phyloP scores from a whole-genome alignment of 2,888 invertebrate genomes.

The Timandra comae region DNA sequence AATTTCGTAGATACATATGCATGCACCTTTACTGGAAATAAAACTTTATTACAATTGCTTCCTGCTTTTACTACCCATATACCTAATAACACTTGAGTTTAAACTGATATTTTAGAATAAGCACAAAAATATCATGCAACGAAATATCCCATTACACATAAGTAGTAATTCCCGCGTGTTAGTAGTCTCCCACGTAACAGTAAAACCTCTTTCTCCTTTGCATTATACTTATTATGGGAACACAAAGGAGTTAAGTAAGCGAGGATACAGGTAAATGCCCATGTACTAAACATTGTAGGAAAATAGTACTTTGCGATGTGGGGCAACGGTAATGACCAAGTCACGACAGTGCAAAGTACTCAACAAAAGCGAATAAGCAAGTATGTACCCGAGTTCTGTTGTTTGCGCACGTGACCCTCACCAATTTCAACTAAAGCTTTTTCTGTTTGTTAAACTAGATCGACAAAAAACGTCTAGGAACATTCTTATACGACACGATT shows the following conservation, averaged over 20 bases:
- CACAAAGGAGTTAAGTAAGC: slow-evolving; percentile 22
- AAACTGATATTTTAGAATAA: too few relatives aligned
- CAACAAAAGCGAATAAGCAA: slow-evolving; percentile 26
- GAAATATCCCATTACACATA: too few relatives aligned
- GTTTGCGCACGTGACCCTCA: slow-evolving; percentile 19
- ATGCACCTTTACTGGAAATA: too few relatives aligned
- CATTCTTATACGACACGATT: slow-evolving; percentile 1
- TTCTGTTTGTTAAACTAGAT: slow-evolving; percentile 12
- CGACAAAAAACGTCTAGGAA: slow-evolving; percentile 7
- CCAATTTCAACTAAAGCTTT: slow-evolving; percentile 9
- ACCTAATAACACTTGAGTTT: too few relatives aligned
- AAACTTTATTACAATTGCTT: too few relatives aligned
- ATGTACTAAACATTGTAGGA: slow-evolving; percentile 26
- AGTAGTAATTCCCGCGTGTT: too few relatives aligned
- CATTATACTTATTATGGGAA: slow-evolving; percentile 9
- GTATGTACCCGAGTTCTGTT: slow-evolving; percentile 12
- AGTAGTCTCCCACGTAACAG: slow-evolving; percentile 5
- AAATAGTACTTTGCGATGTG: slow-evolving; percentile 43
- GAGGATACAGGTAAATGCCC: slow-evolving; percentile 22
- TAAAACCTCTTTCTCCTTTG: slow-evolving; percentile 16
- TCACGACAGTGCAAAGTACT: slow-evolving; percentile 40
- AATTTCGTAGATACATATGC: too few relatives aligned
- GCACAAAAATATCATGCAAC: too few relatives aligned
- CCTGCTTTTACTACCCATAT: too few relatives aligned
- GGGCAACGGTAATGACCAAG: slow-evolving; percentile 43